phyloP scores from a whole-genome alignment of 2,888 invertebrate species.

The Syritta pipiens region DNA sequence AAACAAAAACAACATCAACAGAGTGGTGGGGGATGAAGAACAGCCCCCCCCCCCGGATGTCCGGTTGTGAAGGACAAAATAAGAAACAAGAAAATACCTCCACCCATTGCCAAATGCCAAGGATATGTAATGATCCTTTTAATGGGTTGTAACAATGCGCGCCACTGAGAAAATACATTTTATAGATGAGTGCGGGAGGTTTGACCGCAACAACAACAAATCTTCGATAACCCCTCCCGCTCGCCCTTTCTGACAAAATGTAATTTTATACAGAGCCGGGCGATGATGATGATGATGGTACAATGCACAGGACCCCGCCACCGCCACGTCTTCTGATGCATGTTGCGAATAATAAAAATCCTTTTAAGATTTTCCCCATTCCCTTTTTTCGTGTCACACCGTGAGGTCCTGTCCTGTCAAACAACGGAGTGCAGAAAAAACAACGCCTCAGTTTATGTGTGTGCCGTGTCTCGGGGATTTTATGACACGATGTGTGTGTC shows the following conservation, averaged over 20 bases:
- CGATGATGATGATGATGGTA: conserved; percentile 47
- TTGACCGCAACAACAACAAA: conserved; percentile 19
- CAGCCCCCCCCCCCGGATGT: conserved; percentile 43
- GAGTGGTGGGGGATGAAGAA: conserved; percentile 22
- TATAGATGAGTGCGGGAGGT: conserved; percentile 1
- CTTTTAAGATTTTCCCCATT: conserved; percentile 71
- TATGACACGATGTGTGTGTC: conserved; percentile 64
- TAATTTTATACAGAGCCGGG: conserved; percentile 55
- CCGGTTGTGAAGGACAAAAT: conserved; percentile 51
- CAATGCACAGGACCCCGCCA: conserved; percentile 28
- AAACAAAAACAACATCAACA: not conserved
- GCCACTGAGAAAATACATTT: conserved; percentile 58
- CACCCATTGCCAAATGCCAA: conserved; percentile 64
- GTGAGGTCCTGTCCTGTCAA: not conserved
- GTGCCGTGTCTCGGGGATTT: conserved; percentile 51
- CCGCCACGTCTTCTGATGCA: conserved; percentile 58
- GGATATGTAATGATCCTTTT: conserved; percentile 69
- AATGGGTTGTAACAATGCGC: conserved; percentile 68
- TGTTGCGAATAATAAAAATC: conserved; percentile 73
- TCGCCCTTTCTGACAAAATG: conserved; percentile 69
- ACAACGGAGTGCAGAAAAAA: not conserved
- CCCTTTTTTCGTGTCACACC: not conserved
- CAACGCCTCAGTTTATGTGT: conserved; percentile 13
- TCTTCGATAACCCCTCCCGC: conserved; percentile 6
- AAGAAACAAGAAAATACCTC: conserved; percentile 57